Percentiles rank a stretch among this genome's conserved stretches.
Evolutionary conservation across 2,113 vertebrate genomes (phyloP).

Genomic region (Pelmatolapia mariae): DNA sequence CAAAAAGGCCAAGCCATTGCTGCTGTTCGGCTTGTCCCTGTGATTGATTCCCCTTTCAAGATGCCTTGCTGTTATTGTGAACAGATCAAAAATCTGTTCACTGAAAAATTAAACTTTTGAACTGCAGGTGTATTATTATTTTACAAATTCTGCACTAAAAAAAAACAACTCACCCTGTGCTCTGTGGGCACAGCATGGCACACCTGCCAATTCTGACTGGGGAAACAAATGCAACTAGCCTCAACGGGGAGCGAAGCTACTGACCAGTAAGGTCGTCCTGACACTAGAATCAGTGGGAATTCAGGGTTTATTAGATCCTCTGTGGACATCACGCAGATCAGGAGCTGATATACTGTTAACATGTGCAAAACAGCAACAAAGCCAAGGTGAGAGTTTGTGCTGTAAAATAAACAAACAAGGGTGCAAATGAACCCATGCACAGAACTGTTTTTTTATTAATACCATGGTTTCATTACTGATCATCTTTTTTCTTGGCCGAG

Average conservation of each 20-base stretch:
- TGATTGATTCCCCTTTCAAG: conserved; percentile 20
- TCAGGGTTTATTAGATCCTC: conserved; percentile 1
- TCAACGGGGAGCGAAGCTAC: not conserved
- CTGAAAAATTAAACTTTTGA: conserved; percentile 20
- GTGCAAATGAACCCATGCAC: not conserved
- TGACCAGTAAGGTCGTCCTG: not conserved
- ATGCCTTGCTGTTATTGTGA: not conserved
- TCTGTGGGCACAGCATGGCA: not conserved
- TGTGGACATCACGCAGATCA: not conserved
- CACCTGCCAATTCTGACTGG: not conserved
- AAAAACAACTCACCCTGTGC: not conserved
- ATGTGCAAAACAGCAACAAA: not conserved
- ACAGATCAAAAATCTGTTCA: conserved; percentile 19
- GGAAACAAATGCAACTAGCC: conserved; percentile 24
- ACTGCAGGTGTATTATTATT: conserved; percentile 14
- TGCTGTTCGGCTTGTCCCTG: not conserved
- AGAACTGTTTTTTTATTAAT: not conserved
- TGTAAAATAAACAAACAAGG: not conserved
- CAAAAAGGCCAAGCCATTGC: not conserved
- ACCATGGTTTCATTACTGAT: not conserved
- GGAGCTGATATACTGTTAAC: not conserved
- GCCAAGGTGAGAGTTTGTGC: not conserved
- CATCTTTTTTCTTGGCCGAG: not conserved
- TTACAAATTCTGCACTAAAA: not conserved
- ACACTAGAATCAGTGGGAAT: conserved; percentile 17